phyloP scores from a whole-genome alignment of 2,888 invertebrate genomes.

The Patella pellucida region DNA sequence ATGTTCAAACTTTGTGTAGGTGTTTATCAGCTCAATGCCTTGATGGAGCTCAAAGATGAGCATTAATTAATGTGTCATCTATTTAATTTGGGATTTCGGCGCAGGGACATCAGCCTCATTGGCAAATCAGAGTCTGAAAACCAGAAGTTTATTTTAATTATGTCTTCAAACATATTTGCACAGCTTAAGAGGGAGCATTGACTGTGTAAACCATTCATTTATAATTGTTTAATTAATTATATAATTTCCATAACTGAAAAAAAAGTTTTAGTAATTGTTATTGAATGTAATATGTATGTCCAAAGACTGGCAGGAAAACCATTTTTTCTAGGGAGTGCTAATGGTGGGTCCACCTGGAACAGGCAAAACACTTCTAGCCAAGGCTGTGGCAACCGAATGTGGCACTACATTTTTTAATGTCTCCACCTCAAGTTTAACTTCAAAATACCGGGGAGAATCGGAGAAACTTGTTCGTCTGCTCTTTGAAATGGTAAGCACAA shows the following conservation, averaged over 20 bases:
- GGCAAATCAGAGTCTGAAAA: too few species aligned
- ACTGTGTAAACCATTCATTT: too few species aligned
- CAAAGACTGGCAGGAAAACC: slow-evolving; percentile 1
- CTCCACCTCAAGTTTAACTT: slow-evolving; percentile 93
- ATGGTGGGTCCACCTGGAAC: slow-evolving; percentile 72
- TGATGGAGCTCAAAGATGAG: too few species aligned
- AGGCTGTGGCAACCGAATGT: slow-evolving; percentile 74
- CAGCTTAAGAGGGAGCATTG: too few species aligned
- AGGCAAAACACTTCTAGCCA: slow-evolving; percentile 73
- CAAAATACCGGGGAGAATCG: slow-evolving; percentile 97
- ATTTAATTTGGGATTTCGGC: too few species aligned
- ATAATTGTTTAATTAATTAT: too few species aligned
- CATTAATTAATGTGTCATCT: too few species aligned
- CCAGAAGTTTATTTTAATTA: too few species aligned
- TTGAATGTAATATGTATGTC: slow-evolving; percentile 1
- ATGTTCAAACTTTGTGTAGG: too few species aligned
- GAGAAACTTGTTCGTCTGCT: slow-evolving; percentile 95
- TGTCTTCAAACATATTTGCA: too few species aligned
- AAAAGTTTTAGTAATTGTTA: not conserved
- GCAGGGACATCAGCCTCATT: too few species aligned
- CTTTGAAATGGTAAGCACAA: slow-evolving; percentile 88
- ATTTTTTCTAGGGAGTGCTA: slow-evolving; percentile 65
- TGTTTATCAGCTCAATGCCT: too few species aligned
- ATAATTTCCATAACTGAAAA: not conserved
- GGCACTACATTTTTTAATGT: slow-evolving; percentile 79